Percentiles rank a stretch among this genome's conserved stretches.
These are phyloP conservation scores for Tridacna gigas DNA, from an alignment of 2,888 invertebrate species.

Conservation along the genomic window DNA sequence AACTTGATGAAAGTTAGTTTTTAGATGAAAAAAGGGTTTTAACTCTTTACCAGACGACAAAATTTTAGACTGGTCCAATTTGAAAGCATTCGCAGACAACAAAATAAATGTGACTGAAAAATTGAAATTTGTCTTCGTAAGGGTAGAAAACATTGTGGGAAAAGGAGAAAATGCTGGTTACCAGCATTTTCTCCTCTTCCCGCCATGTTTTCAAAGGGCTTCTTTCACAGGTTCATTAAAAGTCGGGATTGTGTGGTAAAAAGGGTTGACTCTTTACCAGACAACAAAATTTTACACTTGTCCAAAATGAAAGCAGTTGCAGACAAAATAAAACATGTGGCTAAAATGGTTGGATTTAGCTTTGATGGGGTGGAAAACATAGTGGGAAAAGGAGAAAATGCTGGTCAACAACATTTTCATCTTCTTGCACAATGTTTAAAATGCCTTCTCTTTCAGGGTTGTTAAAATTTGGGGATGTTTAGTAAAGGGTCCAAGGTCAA, in stretches of 20 bases:
- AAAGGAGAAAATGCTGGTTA: no score
- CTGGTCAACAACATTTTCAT: background rate
- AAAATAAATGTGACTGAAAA: no score
- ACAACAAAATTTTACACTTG: background rate
- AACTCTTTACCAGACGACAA: no score
- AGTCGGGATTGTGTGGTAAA: no score
- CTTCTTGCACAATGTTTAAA: background rate
- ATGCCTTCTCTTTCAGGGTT: background rate
- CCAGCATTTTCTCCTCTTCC: background rate
- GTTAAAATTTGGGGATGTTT: background rate
- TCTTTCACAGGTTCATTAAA: background rate
- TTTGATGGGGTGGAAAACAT: background rate
- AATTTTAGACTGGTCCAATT: no score
- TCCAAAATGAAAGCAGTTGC: background rate
- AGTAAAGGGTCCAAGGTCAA: background rate
- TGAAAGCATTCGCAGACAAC: no score
- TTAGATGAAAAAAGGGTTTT: no score
- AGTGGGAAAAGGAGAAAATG: background rate
- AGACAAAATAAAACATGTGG: background rate
- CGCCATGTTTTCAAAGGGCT: background rate
- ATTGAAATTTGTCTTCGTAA: no score
- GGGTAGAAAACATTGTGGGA: no score
- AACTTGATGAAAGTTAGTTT: constrained; percentile 8
- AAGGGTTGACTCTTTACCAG: background rate
- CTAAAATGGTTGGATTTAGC: background rate